These are phyloP conservation scores for Volucella inanis DNA, from an alignment of 2,888 invertebrate species.

Conservation along the genomic window DNA sequence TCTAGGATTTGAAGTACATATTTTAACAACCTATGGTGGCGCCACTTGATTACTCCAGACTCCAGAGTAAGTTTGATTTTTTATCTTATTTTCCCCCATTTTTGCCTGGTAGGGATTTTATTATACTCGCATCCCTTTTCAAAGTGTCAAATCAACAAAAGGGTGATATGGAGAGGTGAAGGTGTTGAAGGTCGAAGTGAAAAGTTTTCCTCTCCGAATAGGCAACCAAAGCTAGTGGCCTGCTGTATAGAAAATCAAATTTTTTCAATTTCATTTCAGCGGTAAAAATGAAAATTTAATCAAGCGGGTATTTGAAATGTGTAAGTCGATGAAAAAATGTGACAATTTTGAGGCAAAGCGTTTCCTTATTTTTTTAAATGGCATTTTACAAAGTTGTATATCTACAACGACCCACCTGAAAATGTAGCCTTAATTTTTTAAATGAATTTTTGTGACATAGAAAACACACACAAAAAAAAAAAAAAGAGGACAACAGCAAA, in stretches of 20 bases:
- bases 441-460: background rate
- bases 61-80: conserved; percentile 9
- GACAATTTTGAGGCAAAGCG: too few relatives aligned
- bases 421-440: background rate
- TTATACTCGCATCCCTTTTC: background rate
- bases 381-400: background rate
- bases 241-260: conserved; percentile 20
- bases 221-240: background rate
- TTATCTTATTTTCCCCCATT: background rate
- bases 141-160: conserved; percentile 1
- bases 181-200: background rate
- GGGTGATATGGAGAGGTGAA: background rate
- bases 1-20: conserved; percentile 2
- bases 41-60: conserved; percentile 38
- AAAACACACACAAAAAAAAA: background rate
- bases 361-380: background rate
- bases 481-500: background rate
- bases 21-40: conserved; percentile 29
- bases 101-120: conserved; percentile 5
- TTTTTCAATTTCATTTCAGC: conserved; percentile 5
- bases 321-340: too few relatives aligned
- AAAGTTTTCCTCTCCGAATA: conserved; percentile 16
- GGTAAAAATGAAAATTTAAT: conserved; percentile 40
- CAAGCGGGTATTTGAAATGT: conserved; percentile 18
- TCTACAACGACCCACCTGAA: background rate